Conservation (phyloP, 2,113 vertebrate species). For the Paralichthys olivaceus region DNA sequence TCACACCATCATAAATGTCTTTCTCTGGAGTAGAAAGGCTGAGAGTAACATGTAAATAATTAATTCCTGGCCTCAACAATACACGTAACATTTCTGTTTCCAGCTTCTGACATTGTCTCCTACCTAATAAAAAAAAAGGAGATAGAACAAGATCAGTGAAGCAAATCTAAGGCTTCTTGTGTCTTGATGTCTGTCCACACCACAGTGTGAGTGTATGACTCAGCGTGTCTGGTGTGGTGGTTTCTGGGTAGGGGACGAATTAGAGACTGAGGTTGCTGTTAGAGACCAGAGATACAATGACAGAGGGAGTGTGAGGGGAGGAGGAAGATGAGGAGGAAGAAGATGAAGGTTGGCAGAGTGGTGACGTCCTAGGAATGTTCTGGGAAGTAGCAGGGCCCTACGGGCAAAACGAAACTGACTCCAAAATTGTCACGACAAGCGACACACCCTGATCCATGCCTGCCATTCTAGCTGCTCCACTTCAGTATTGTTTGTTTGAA, state of each 20-base stretch:
- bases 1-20: too few relatives aligned
- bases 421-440: constrained; percentile 34
- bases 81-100: too few relatives aligned
- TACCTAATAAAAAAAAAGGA: not conserved
- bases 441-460: constrained; percentile 39
- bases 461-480: constrained; percentile 17
- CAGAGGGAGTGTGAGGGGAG: constrained; percentile 28
- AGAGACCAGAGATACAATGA: constrained; percentile 36
- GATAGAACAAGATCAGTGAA: not conserved
- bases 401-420: constrained; percentile 54
- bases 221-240: constrained; percentile 56
- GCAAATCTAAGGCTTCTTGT: not conserved
- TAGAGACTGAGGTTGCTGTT: constrained; percentile 27
- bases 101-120: too few relatives aligned
- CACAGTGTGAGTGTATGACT: constrained; percentile 52
- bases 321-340: constrained; percentile 10
- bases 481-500: constrained; percentile 4
- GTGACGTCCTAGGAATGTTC: constrained; percentile 56
- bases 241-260: constrained; percentile 43
- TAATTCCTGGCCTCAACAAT: too few relatives aligned
- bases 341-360: constrained; percentile 35
- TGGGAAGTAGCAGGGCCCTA: constrained; percentile 51
- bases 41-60: not conserved
- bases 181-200: constrained; percentile 27
- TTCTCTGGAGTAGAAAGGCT: too few relatives aligned